Percentiles rank a stretch among this genome's conserved stretches.
These are phyloP conservation scores for Cyprinus carpio DNA, from an alignment of 2,113 vertebrate genomes.

Conservation along the genomic window DNA sequence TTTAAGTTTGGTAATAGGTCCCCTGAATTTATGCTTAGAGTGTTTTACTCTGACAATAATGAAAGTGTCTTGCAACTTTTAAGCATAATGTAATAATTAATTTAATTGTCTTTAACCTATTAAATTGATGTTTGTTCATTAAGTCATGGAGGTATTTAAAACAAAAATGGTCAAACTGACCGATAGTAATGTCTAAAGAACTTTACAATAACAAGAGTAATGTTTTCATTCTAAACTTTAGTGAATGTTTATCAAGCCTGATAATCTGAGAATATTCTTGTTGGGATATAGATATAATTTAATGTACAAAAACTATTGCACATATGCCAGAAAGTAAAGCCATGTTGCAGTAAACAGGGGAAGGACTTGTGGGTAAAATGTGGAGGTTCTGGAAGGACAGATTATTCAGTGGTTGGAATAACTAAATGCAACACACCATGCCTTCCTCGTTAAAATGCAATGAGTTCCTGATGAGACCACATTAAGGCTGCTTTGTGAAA, in stretches of 20 bases:
- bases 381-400: conserved; percentile 25
- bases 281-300: not conserved
- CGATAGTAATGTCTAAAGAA: not conserved
- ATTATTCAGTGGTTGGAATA: conserved; percentile 48
- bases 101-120: not conserved
- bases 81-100: not conserved
- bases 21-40: not conserved
- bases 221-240: not conserved
- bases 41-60: not conserved
- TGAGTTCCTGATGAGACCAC: conserved; percentile 65
- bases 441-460: conserved; percentile 68
- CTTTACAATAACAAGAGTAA: not conserved
- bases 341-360: conserved; percentile 12
- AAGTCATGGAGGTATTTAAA: not conserved
- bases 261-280: not conserved
- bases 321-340: conserved; percentile 2
- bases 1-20: not conserved
- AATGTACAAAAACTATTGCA: conserved; percentile 2
- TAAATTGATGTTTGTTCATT: not conserved
- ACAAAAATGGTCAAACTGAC: not conserved
- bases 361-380: conserved; percentile 26
- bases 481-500: conserved; percentile 50
- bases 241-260: not conserved
- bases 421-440: conserved; percentile 65
- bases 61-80: not conserved